Conservation (phyloP, 2,797 vertebrate genomes). For the Gymnothorax javanicus region DNA sequence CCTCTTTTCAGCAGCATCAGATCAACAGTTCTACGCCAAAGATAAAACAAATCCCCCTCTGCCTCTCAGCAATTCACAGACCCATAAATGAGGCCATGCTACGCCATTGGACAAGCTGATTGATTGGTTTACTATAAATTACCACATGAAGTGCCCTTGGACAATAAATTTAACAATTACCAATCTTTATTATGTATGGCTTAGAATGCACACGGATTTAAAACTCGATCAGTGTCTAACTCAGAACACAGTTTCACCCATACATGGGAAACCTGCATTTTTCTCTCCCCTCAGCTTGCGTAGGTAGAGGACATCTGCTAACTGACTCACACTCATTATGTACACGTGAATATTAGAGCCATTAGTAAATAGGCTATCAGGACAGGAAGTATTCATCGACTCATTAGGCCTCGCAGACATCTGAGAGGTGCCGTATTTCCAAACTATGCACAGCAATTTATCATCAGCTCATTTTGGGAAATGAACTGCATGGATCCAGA, state of each 20-base stretch:
- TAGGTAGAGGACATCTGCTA: neutral
- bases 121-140: slow-evolving; percentile 8
- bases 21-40: slow-evolving; percentile 15
- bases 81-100: neutral
- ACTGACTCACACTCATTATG: neutral
- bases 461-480: neutral
- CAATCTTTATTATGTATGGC: neutral
- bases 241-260: neutral
- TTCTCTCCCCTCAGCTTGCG: neutral
- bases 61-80: neutral
- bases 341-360: neutral
- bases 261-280: neutral
- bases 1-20: neutral
- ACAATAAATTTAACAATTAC: slow-evolving; percentile 8
- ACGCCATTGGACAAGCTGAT: neutral
- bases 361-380: neutral
- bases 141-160: neutral
- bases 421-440: neutral
- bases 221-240: neutral
- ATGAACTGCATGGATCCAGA: neutral
- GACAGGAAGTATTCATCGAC: neutral
- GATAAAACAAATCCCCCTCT: neutral
- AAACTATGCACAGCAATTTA: neutral
- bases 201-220: neutral
- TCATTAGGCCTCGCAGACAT: neutral